These are phyloP conservation scores for Aphidoletes aphidimyza DNA, from an alignment of 2,888 invertebrate species.

Conservation along the genomic window DNA sequence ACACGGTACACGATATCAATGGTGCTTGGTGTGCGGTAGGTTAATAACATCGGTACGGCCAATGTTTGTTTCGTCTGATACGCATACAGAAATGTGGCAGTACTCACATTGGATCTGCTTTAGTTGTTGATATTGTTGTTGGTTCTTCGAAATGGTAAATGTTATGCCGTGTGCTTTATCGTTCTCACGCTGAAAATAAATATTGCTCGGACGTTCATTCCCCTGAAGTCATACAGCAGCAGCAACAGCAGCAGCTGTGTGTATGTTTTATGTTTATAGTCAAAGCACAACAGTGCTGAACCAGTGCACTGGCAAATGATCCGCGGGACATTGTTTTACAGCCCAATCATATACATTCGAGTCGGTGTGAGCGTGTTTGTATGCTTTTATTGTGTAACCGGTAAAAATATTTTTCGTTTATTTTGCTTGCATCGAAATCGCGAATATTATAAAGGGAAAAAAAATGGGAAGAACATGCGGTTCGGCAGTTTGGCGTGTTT, in stretches of 20 bases:
- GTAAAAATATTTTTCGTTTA: conserved; percentile 14
- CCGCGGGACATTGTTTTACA: conserved; percentile 17
- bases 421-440: background rate
- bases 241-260: background rate
- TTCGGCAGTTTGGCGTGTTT: background rate
- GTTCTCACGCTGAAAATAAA: conserved; percentile 49
- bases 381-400: background rate
- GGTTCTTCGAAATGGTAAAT: conserved; percentile 31
- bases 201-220: background rate
- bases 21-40: conserved; percentile 34
- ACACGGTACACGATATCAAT: background rate
- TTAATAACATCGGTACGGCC: conserved; percentile 33
- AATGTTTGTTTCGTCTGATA: conserved; percentile 4
- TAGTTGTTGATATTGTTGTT: background rate
- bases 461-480: background rate
- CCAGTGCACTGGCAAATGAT: background rate
- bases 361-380: background rate
- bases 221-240: conserved; percentile 43
- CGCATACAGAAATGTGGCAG: background rate
- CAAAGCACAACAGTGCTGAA: background rate
- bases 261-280: conserved; percentile 1
- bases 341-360: too few relatives aligned
- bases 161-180: conserved; percentile 17
- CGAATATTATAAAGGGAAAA: conserved; percentile 3
- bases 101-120: background rate